These are phyloP conservation scores for Pseudomyrmex sp. DNA, from an alignment of 1,140 invertebrate genomes.

Conservation along the genomic window DNA sequence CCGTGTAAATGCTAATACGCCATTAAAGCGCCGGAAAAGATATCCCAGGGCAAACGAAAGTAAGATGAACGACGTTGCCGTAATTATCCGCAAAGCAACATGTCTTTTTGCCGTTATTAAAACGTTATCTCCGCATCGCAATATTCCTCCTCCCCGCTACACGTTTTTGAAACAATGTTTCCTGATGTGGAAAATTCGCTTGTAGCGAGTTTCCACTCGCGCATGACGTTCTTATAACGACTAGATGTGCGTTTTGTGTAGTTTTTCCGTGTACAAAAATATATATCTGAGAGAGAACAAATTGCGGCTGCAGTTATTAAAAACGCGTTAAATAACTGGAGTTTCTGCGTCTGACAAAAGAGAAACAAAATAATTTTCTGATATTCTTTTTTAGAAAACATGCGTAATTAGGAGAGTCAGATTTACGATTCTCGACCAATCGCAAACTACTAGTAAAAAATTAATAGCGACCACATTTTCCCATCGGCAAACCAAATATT, in stretches of 20 bases:
- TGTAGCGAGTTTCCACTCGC: background rate
- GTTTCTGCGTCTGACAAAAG: no score
- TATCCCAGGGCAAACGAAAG: conserved; percentile 28
- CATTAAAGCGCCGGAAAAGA: conserved; percentile 44
- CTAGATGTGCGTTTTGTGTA: background rate
- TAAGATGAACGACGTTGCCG: conserved; percentile 31
- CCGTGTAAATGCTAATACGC: conserved; percentile 54
- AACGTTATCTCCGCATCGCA: conserved; percentile 25
- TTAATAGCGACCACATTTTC: conserved; percentile 7
- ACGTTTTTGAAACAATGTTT: background rate
- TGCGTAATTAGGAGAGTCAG: background rate
- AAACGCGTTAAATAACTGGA: no score
- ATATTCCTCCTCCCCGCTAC: conserved; percentile 17
- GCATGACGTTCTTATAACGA: background rate
- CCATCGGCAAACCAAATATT: conserved; percentile 9
- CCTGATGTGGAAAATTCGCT: background rate
- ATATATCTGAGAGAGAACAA: background rate
- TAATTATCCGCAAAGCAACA: conserved; percentile 30
- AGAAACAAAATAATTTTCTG: no score
- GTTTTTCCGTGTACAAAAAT: background rate
- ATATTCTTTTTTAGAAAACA: background rate
- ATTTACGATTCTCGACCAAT: background rate
- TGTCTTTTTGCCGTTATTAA: conserved; percentile 44
- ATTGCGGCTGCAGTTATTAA: no score
- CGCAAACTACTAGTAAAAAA: background rate